phyloP scores from a whole-genome alignment of 1,140 invertebrate species.

The Cherax destructor region DNA sequence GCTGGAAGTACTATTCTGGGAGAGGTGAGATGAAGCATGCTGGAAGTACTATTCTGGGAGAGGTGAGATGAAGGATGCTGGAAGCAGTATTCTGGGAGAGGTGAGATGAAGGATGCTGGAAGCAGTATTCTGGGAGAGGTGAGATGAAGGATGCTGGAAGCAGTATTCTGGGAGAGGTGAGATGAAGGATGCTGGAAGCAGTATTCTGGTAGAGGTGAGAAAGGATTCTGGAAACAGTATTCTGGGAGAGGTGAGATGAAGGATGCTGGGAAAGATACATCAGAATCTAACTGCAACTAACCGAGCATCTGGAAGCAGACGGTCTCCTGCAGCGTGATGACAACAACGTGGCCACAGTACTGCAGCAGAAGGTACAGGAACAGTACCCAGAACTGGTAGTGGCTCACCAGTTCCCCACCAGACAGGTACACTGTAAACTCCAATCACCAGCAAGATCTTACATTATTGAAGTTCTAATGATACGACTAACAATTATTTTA shows the following conservation, averaged over 20 bases:
- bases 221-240: background rate
- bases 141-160: background rate
- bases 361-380: conserved; percentile 46
- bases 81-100: too few relatives aligned
- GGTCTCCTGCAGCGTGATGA: conserved; percentile 55
- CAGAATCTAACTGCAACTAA: background rate
- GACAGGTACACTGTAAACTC: background rate
- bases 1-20: too few relatives aligned
- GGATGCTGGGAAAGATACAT: too few relatives aligned
- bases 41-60: too few relatives aligned
- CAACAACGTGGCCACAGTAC: conserved; percentile 49
- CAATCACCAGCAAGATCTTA: too few relatives aligned
- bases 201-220: too few relatives aligned
- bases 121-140: too few relatives aligned
- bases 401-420: background rate
- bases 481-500: too few relatives aligned
- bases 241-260: background rate
- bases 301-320: conserved; percentile 59
- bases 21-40: too few relatives aligned
- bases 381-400: conserved; percentile 51
- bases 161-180: background rate
- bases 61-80: too few relatives aligned
- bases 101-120: too few relatives aligned
- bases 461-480: too few relatives aligned
- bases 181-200: background rate